Conservation (phyloP, 2,797 vertebrate genomes). For the Vireo griseus region DNA sequence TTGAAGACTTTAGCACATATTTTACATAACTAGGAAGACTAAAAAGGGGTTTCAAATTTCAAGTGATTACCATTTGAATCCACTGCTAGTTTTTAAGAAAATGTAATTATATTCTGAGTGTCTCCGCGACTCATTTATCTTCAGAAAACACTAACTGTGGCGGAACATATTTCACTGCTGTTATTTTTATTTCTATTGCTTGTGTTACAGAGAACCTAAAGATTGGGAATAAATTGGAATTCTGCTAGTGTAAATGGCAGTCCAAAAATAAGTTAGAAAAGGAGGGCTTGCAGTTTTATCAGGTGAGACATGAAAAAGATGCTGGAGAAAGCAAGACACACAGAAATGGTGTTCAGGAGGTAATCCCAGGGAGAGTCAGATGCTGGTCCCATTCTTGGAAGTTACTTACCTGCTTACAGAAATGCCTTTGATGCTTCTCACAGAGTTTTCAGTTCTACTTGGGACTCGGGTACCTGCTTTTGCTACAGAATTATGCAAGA, state of each 20-base stretch:
- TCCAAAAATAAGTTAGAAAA: not conserved
- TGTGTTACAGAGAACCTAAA: not conserved
- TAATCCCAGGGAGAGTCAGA: not conserved
- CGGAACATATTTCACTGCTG: rapidly evolving
- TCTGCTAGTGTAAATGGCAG: not conserved
- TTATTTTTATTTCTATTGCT: not conserved
- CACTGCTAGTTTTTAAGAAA: not conserved
- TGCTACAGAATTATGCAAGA: not conserved
- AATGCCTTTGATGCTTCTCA: not conserved
- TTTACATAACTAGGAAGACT: not conserved
- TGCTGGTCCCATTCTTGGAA: not conserved
- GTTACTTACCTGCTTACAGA: not conserved
- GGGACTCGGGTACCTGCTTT: not conserved
- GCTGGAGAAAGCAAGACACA: not conserved
- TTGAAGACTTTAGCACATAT: not conserved
- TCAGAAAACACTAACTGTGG: not conserved
- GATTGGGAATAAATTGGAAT: not conserved
- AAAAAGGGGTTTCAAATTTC: not conserved
- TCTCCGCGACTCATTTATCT: not conserved
- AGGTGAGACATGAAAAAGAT: not conserved
- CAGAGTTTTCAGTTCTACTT: not conserved
- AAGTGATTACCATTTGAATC: not conserved
- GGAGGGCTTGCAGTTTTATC: not conserved
- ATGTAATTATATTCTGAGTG: not conserved
- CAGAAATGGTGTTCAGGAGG: not conserved